Evolutionary conservation across 23 tunicate genomes (phyloP).

Genomic region (Aplidium turbinatum): DNA sequence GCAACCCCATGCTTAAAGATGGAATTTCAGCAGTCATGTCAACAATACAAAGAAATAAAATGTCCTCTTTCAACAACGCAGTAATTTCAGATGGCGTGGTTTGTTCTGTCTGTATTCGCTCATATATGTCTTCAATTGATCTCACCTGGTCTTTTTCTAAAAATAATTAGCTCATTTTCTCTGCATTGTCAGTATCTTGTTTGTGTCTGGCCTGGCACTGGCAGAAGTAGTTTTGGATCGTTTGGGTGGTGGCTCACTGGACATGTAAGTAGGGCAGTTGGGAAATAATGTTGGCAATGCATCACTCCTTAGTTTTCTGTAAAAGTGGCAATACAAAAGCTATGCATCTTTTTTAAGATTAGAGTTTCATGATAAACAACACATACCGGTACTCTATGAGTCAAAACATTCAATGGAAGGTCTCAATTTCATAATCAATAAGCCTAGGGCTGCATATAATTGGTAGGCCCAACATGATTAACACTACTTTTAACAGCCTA

Average conservation of each 20-base stretch:
- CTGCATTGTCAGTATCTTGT: constrained; percentile 15
- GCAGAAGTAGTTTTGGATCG: constrained; percentile 19
- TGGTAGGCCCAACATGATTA: no score
- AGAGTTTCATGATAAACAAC: no score
- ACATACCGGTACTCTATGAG: no score
- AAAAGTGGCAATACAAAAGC: no score
- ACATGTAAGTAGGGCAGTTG: constrained; percentile 8
- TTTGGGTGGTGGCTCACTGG: background rate
- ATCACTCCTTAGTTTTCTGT: constrained; percentile 30
- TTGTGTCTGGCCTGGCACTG: constrained; percentile 9
- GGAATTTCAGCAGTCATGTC: constrained; percentile 1
- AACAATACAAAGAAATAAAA: background rate
- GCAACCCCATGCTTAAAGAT: constrained; percentile 15
- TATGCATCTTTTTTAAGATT: no score
- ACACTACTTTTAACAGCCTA: no score
- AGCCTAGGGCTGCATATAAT: no score
- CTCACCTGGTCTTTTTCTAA: constrained; percentile 8
- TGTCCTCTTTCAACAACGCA: constrained; percentile 3
- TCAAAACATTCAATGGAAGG: no score
- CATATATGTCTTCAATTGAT: constrained; percentile 4
- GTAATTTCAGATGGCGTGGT: constrained; percentile 4
- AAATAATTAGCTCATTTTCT: constrained; percentile 5
- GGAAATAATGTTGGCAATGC: constrained; percentile 3
- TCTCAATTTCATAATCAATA: no score
- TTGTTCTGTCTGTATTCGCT: constrained; percentile 14